These are phyloP conservation scores for Notothenia coriiceps DNA, from an alignment of 2,113 vertebrate species.

Conservation along the genomic window DNA sequence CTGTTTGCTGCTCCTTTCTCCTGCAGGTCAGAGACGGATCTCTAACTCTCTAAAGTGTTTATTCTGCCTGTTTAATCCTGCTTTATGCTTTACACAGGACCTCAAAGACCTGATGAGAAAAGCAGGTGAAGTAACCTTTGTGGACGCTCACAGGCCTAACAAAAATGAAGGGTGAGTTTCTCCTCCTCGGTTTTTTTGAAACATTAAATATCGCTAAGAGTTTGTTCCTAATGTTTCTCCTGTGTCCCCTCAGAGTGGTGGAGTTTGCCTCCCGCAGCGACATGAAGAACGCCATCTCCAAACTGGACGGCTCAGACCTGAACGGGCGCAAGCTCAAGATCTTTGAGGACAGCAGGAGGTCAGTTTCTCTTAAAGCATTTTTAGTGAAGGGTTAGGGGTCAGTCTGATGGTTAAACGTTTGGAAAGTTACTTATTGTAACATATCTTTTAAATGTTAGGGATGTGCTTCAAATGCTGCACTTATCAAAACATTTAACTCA, in stretches of 20 bases:
- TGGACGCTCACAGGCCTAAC: conserved; percentile 93
- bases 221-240: neutral
- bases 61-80: conserved; percentile 36
- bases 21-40: conserved; percentile 67
- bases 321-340: conserved; percentile 93
- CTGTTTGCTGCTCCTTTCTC: conserved; percentile 65
- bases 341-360: conserved; percentile 92
- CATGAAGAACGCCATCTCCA: conserved; percentile 94
- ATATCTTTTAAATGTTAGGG: no score
- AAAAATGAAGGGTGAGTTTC: conserved; percentile 91
- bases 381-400: no score
- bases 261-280: conserved; percentile 94
- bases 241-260: conserved; percentile 85
- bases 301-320: conserved; percentile 91
- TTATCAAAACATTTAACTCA: no score
- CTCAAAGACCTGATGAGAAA: conserved; percentile 96
- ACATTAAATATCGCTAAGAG: rapidly evolving
- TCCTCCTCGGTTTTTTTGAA: neutral
- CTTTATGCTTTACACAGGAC: conserved; percentile 85
- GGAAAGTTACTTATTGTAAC: no score
- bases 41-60: conserved; percentile 24
- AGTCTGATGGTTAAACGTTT: no score
- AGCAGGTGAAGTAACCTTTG: conserved; percentile 94
- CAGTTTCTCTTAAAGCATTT: neutral
- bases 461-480: no score